Evolutionary conservation across 2,113 vertebrate genomes (phyloP), one percentile per base, ranked within the genome.

Genomic region (Rhombomys opimus): DNA sequence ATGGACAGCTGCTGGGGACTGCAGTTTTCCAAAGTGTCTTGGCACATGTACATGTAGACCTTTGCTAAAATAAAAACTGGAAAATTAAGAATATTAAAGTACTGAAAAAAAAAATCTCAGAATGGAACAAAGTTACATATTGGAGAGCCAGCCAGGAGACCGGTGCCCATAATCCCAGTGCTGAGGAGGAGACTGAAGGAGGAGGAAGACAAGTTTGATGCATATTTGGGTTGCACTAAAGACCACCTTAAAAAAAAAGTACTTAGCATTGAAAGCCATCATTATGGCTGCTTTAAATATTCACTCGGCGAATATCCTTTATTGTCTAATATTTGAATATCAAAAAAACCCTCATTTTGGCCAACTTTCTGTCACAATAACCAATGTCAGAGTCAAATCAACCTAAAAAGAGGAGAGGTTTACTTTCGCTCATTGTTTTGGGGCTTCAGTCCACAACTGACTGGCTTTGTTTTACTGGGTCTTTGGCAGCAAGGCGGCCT

Each of bases 21-120:
- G 32, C 17, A 52, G 52, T 41, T 30, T 89, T 41, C 38, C 15
- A 27, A 8, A 72, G 46, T 30, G 75, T 46, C 46, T 50, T 17
- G 75, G 14, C 54, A 65, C 25, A n/a, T 73, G 1, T 25, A 41
- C 57, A 63, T 23, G 54, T 59, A 54, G 20, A 59, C 35, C 52
- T 72, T 52, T 50, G 41, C 73, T 73, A 92, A 91, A 91, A 73
- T 84, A 78, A 89, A 88, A 84, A 72, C 8, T 52, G 57, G 63
- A 72, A 86, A 87, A 88, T 73, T 91, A 5, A 91, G 65, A 89
- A 65, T 57, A 63, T 38, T 59, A 30, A 84, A 82, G 22, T 70
- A 84, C 25, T 75, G 8, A 30, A 30, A 46, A 46, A 46, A 80
- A 73, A 59, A 81, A 81, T 70, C 18, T 84, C 52, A 88, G 84